Evolutionary conservation across 1,140 invertebrate species (phyloP).

Genomic region (Manduca sexta): DNA sequence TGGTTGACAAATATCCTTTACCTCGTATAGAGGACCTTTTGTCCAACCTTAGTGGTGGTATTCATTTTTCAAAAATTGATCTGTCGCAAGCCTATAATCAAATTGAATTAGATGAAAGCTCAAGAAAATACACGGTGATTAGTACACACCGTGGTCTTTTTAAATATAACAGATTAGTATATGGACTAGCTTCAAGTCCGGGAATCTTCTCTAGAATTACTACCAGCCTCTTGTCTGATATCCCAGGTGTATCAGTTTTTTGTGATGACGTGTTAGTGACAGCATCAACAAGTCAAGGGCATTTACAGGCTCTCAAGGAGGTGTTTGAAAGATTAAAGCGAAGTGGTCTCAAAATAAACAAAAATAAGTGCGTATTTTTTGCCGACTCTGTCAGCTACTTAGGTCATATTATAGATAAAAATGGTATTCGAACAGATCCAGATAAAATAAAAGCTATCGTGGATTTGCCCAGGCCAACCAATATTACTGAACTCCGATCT

Average conservation of each 20-base stretch:
- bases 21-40: conserved; percentile 45
- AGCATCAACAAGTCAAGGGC: neutral
- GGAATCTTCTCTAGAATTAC: conserved; percentile 28
- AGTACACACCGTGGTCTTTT: conserved; percentile 35
- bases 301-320: conserved; percentile 12
- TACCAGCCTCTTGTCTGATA: conserved; percentile 16
- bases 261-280: conserved; percentile 27
- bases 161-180: conserved; percentile 30
- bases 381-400: conserved; percentile 30
- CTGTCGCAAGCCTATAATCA: conserved; percentile 53
- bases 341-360: conserved; percentile 25
- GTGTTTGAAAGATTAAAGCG: conserved; percentile 10
- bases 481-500: conserved; percentile 40
- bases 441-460: conserved; percentile 51
- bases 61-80: conserved; percentile 46
- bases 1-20: conserved; percentile 46
- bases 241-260: conserved; percentile 24
- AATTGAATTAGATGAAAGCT: conserved; percentile 34
- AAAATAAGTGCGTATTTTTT: conserved; percentile 34
- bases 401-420: conserved; percentile 26
- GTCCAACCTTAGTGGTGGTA: conserved; percentile 26
- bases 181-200: conserved; percentile 25
- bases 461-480: conserved; percentile 32
- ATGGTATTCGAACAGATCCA: conserved; percentile 33
- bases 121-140: conserved; percentile 5